A percentile compares a stretch with the other conserved stretches of the same genome.
phyloP scores from a whole-genome alignment of 1,140 invertebrate species.

The Portunus trituberculatus region DNA sequence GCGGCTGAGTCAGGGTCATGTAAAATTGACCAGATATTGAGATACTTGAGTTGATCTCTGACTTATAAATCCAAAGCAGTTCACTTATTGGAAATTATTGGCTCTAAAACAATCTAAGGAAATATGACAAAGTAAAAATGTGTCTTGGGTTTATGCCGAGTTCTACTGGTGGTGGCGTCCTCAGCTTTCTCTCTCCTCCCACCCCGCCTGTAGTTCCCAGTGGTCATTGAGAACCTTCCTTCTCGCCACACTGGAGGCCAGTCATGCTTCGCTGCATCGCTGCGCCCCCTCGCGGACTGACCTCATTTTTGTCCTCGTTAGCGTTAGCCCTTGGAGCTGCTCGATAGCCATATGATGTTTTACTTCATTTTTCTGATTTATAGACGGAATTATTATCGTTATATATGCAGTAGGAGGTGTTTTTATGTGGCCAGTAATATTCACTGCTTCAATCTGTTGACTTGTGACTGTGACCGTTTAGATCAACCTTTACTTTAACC shows the following conservation, averaged over 20 bases:
- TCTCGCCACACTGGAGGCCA: background rate
- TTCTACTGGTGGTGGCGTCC: background rate
- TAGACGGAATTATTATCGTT: background rate
- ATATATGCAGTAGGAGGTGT: background rate
- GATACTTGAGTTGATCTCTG: background rate
- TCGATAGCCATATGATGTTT: background rate
- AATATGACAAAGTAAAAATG: too few relatives aligned
- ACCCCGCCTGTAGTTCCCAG: background rate
- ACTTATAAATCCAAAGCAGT: background rate
- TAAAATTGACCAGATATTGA: background rate
- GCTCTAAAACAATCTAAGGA: too few relatives aligned
- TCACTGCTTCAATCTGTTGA: background rate
- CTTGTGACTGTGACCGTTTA: background rate
- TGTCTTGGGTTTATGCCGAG: background rate
- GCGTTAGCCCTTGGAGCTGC: background rate
- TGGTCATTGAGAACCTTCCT: background rate
- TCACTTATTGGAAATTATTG: background rate
- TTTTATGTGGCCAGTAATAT: background rate
- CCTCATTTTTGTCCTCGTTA: background rate
- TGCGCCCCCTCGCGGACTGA: background rate
- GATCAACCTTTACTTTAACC: background rate
- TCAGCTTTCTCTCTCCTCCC: background rate
- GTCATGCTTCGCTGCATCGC: background rate
- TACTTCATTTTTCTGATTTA: background rate
- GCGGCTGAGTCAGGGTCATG: background rate